phyloP scores from a whole-genome alignment of 2,797 vertebrate genomes.

The Leptodactylus fallax region DNA sequence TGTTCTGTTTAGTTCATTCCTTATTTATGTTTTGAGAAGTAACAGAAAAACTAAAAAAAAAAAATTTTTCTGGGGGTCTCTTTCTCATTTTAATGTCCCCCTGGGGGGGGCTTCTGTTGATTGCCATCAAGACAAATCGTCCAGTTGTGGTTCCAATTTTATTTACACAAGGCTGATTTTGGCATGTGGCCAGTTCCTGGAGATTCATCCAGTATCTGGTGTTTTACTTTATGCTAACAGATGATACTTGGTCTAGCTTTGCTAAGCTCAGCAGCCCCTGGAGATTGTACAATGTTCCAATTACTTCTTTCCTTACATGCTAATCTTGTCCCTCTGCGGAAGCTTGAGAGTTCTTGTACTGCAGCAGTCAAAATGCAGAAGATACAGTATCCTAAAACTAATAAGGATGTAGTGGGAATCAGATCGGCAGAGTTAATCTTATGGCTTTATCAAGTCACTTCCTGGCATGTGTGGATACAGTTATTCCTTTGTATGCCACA shows the following conservation, averaged over 20 bases:
- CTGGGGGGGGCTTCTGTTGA: neutral
- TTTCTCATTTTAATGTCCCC: neutral
- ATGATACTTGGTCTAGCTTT: constrained; percentile 38
- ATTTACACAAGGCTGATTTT: constrained; percentile 18
- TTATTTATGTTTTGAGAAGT: neutral
- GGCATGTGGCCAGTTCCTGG: constrained; percentile 21
- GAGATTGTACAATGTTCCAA: constrained; percentile 38
- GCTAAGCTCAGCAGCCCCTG: constrained; percentile 31
- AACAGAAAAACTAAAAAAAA: neutral
- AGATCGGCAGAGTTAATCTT: neutral
- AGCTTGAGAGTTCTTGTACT: constrained; percentile 9
- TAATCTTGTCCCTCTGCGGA: constrained; percentile 30
- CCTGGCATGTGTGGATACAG: neutral
- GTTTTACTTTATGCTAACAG: constrained; percentile 32
- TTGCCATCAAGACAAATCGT: neutral
- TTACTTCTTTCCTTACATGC: constrained; percentile 46
- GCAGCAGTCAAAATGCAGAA: constrained; percentile 12
- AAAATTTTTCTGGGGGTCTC: neutral
- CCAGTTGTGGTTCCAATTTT: constrained; percentile 14
- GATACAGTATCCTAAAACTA: neutral
- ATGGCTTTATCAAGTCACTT: neutral
- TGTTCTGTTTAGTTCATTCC: neutral
- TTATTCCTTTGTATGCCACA: neutral
- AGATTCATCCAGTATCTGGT: constrained; percentile 15
- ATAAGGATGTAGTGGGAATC: neutral